Base-by-base conservation (phyloP, 2,113 vertebrate genomes). In the Oryzias woworae region DNA sequence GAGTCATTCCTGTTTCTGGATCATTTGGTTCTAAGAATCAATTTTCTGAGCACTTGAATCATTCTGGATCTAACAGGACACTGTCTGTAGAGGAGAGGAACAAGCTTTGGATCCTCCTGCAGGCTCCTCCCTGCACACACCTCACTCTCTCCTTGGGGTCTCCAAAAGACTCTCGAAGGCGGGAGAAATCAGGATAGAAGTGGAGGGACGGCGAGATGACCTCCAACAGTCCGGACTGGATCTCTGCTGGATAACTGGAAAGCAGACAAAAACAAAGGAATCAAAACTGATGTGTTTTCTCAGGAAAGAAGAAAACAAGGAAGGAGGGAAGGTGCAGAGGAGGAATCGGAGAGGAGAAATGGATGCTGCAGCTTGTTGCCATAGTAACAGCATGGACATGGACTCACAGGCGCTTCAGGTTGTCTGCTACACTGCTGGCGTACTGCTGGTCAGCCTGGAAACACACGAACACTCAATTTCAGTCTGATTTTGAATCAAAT, bases 131-230 rank as follows among this genome's bases (percentile, higher is more conserved):
- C 20, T 10, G 14, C 18, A 42, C 14, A 18, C 1, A 96, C 95
- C 94, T 94, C 89, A 97, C 96, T 88, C 95, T 92, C 81, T 98
- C 96, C 75, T 95, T 96, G 18, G 95, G 95, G 83, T 97, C 96
- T 8, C 96, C 96, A 43, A 98, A 97, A 36, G 96, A 96, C 86
- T 98, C 96, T 41, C 94, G 82, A 44, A 98, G 93, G 45, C 86
- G 90, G 23, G 95, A 96, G 82, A 98, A 97, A 87, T 97, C 96
- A 18, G 96, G 96, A 69, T 97, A 98, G 89, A 97, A 97, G 86
- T 96, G 93, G 1, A 94, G 88, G 26, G 96, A 97, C 0, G 96
- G 96, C 53, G 96, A 96, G 85, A 98, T 94, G 79, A 97, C 92
- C 82, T 98, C 96, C 83, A 98, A 83, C 63, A 98, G 92, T 53